Evolutionary conservation across 2,113 vertebrate species (phyloP), one percentile per base, ranked within the genome.

Genomic region (Fregata magnificens): DNA sequence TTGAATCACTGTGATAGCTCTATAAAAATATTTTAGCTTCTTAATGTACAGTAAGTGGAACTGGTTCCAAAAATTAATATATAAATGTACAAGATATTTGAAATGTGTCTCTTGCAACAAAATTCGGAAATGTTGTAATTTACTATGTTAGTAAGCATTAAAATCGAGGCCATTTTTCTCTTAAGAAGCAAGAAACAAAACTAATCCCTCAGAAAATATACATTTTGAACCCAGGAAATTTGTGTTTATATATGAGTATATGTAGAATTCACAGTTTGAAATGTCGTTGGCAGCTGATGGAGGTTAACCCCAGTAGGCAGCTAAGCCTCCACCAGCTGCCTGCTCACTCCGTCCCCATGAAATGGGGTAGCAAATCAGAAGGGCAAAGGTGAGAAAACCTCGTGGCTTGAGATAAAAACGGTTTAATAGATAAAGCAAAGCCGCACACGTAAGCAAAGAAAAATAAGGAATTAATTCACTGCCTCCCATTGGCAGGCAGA

Each of bases 301-400:
- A 22, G 18, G 8, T 32, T 59, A 26, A 31, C 38, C 31, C 40
- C 10, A 12, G 36, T 3, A 16, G n/a, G 40, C 20, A 61, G n/a
- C 53, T 19, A 18, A 31, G 5, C 26, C 32, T 49, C 32, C 16
- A 19, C 18, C 82, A 78, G 38, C 71, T 2, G 0, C 49, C 65
- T 0, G 0, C 62, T 34, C 16, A 1, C 6, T 52, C 13, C 2
- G 18, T 9, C 24, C 2, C 6, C 17, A 25, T 50, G 50, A 17
- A 16, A 88, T 5, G 10, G 6, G 21, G 13, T 28, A 77, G 42
- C 63, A 13, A 88, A 65, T 45, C 1, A 1, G 32, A 52, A 65
- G n/a, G 36, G 29, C 13, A 71, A 7, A 45, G 65, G 50, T 31
- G 32, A 50, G 28, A 52, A 49, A 32, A 79, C 24, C 44, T 25